Conservation (phyloP, 2,797 vertebrate species). For the Chaenodraco wilsoni region DNA sequence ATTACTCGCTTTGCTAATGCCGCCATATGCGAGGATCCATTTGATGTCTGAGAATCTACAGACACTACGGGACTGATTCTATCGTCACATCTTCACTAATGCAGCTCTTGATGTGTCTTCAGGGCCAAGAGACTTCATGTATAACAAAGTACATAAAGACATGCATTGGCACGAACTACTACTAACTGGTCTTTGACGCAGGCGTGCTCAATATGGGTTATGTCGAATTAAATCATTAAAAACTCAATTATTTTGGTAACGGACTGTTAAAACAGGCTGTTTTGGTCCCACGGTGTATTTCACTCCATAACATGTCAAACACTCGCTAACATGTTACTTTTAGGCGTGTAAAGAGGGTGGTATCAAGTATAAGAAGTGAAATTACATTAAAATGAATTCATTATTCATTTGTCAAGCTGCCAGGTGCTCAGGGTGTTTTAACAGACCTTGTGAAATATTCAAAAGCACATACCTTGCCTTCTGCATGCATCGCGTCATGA, state of each 20-base stretch:
- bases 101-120: slow-evolving; percentile 15
- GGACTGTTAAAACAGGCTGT: too few species aligned
- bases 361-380: too few species aligned
- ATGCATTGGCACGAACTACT: neutral
- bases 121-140: neutral
- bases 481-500: neutral
- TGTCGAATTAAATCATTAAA: neutral
- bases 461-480: neutral
- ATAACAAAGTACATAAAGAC: neutral
- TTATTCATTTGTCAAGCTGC: neutral
- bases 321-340: too few species aligned
- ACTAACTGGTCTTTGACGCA: neutral
- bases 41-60: slow-evolving; percentile 54
- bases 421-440: neutral
- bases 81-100: slow-evolving; percentile 26
- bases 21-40: slow-evolving; percentile 43
- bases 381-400: too few species aligned
- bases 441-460: slow-evolving; percentile 5
- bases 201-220: neutral
- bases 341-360: neutral
- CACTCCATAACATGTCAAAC: neutral
- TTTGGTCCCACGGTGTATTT: neutral
- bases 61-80: slow-evolving; percentile 21
- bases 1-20: slow-evolving; percentile 70
- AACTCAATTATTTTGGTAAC: too few species aligned